A percentile compares a stretch with the other conserved stretches of the same genome.
These are phyloP conservation scores for Myathropa florea DNA, from an alignment of 2,888 invertebrate genomes.

Conservation along the genomic window DNA sequence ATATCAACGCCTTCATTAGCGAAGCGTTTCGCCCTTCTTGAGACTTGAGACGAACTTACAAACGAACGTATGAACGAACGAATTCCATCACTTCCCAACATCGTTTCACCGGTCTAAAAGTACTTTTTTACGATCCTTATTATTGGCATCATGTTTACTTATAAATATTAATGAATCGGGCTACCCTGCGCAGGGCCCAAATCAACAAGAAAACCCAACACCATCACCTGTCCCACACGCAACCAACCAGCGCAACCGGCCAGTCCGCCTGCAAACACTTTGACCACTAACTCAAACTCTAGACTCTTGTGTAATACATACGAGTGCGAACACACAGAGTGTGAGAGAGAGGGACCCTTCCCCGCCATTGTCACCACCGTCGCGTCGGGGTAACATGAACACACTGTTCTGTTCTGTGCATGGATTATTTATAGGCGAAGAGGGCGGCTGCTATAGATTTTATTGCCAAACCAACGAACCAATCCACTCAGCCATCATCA, in stretches of 20 bases:
- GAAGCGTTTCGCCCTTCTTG: not conserved
- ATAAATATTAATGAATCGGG: constrained; percentile 69
- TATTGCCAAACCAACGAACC: constrained; percentile 71
- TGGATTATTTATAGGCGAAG: constrained; percentile 61
- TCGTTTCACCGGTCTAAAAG: constrained; percentile 36
- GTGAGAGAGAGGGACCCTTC: not conserved
- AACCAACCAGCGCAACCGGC: constrained; percentile 53
- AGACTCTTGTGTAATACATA: not conserved
- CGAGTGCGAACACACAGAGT: not conserved
- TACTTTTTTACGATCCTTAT: constrained; percentile 66
- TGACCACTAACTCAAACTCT: constrained; percentile 39
- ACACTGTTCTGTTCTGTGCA: constrained; percentile 16
- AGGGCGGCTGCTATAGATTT: constrained; percentile 70
- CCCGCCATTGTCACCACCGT: constrained; percentile 38
- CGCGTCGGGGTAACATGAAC: not conserved
- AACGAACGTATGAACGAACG: not conserved
- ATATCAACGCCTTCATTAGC: constrained; percentile 66
- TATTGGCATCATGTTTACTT: constrained; percentile 69
- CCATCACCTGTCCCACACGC: constrained; percentile 70
- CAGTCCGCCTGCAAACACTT: constrained; percentile 58
- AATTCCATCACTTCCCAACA: constrained; percentile 48
- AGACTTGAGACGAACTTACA: too few species aligned
- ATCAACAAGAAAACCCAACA: constrained; percentile 51
- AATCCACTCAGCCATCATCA: constrained; percentile 71
- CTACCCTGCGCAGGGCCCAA: constrained; percentile 52